phyloP scores from a whole-genome alignment of 2,113 vertebrate genomes.

The Sinocyclocheilus grahami region DNA sequence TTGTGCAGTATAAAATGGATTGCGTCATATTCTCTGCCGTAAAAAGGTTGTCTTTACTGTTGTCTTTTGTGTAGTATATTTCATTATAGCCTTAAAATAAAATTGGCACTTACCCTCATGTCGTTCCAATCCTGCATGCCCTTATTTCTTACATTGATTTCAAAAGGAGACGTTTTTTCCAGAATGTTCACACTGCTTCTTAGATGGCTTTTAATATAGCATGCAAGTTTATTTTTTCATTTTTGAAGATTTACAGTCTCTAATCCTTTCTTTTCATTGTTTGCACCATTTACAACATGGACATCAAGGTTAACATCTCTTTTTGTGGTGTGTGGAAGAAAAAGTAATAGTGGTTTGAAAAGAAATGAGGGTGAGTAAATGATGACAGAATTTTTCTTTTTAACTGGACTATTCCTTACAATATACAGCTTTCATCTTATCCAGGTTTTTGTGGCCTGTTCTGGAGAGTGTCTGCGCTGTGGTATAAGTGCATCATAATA shows the following conservation, averaged over 20 bases:
- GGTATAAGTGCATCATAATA: conserved; percentile 8
- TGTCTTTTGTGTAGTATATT: neutral
- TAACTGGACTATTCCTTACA: neutral
- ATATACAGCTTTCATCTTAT: conserved; percentile 15
- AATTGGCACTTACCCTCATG: neutral
- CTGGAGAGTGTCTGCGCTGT: neutral
- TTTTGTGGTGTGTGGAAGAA: neutral
- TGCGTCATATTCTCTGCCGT: conserved; percentile 13
- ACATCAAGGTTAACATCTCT: neutral
- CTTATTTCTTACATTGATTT: neutral
- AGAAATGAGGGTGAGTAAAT: neutral
- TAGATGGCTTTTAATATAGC: neutral
- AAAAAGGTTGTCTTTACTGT: neutral
- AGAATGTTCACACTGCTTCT: neutral
- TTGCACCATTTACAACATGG: neutral
- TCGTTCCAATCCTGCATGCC: neutral
- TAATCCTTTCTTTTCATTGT: neutral
- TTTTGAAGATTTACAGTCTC: neutral
- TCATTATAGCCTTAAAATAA: neutral
- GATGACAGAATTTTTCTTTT: neutral
- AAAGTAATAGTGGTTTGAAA: neutral
- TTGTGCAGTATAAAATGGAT: conserved; percentile 39
- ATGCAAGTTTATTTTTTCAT: neutral
- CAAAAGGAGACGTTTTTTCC: neutral
- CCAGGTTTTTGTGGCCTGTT: neutral